Base-by-base conservation (phyloP, 2,797 vertebrate species). In the Chanos chanos region DNA sequence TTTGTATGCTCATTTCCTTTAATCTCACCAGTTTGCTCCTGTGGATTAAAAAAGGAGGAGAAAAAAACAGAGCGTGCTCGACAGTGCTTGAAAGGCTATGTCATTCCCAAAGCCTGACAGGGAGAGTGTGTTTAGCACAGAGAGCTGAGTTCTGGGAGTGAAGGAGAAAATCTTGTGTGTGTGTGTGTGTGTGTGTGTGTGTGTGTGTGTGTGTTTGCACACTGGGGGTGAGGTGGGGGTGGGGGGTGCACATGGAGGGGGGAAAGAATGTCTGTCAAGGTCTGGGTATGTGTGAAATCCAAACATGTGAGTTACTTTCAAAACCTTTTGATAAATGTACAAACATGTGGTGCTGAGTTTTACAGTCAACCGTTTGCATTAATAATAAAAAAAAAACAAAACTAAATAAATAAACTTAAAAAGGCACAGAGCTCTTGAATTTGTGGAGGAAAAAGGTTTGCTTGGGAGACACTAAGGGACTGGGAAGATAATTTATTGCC, bases 111-210 rank as follows among this genome's bases (percentile, higher is more conserved):
- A 72, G 72, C 67, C 61, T 76, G 68, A 67, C 64, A 67, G 71
- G 63, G 48, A 64, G n/a, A 70, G 65, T 65, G 64, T 61, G 61
- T 69, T 78, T 72, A 71, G 71, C 70, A 73, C 64, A 34, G 15
- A 60, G 61, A 56, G 67, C 51, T 31, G 45, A 57, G 61, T 28
- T 41, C 48, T 40, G 55, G 62, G 64, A 59, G 52, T 40, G 40
- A n/a, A 47, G 43, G 52, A 40, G 28, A 55, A 45, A 69, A 64
- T 10, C 12, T 27, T 18, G 10, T 21, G 3, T 3, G 7, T 34
- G 12, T 61, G 41, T 27, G 7, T 33, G n/a, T 7, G 34, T 25
- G 31, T 3, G 25, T 27, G 45, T 13, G n/a, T 37, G 1, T 25
- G 1, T 6, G 15, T 31, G 30, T 3, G 30, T 31, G 30, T 3